These are phyloP conservation scores for Belonocnema kinseyi DNA, from an alignment of 1,140 invertebrate genomes.

Conservation along the genomic window DNA sequence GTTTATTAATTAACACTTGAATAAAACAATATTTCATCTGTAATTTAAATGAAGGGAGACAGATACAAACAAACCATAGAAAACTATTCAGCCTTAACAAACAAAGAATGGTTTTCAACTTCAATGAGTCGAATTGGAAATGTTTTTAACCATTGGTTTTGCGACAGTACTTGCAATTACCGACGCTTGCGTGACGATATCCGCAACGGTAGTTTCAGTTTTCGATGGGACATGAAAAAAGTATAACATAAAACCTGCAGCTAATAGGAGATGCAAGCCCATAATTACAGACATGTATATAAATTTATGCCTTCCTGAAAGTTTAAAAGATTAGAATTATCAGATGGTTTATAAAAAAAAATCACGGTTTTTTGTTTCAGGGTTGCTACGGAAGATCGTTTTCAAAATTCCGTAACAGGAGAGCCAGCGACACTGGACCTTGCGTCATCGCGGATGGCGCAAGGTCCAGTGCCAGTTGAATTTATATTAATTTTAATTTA, in stretches of 20 bases:
- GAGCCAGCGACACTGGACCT: too few relatives aligned
- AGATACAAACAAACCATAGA: too few relatives aligned
- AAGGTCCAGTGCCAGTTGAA: too few relatives aligned
- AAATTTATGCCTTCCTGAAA: conserved; percentile 79
- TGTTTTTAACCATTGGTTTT: neutral
- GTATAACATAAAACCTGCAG: conserved; percentile 89
- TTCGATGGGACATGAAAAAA: conserved; percentile 78
- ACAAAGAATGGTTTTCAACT: neutral
- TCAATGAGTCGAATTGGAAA: neutral
- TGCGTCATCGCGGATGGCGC: too few relatives aligned
- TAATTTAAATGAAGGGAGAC: too few relatives aligned
- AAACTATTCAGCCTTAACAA: conserved; percentile 3
- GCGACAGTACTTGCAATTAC: neutral
- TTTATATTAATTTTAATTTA: too few relatives aligned
- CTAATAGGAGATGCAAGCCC: conserved; percentile 86
- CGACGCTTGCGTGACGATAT: neutral
- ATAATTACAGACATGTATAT: conserved; percentile 83
- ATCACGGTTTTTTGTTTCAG: neutral
- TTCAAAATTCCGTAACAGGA: neutral
- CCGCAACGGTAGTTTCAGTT: neutral
- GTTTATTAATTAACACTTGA: too few relatives aligned
- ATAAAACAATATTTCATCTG: too few relatives aligned
- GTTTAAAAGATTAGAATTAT: neutral
- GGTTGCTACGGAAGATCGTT: neutral
- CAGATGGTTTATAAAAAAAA: neutral